A percentile compares a stretch with the other conserved stretches of the same genome.
These are phyloP conservation scores for Sciaenops ocellatus DNA, from an alignment of 2,797 vertebrate genomes.

Conservation along the genomic window DNA sequence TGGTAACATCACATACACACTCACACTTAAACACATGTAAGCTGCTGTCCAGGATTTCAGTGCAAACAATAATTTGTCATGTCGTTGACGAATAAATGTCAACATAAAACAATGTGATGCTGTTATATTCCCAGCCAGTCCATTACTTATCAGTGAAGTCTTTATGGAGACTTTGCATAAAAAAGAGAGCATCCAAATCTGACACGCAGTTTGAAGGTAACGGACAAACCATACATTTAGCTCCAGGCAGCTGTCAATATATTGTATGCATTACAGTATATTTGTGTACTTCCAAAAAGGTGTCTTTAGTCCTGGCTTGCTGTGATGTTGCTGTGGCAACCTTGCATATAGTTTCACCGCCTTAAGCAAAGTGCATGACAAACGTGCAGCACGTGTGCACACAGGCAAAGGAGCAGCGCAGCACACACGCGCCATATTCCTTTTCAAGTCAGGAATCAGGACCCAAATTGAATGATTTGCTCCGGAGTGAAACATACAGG, in stretches of 20 bases:
- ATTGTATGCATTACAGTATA: background rate
- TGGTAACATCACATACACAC: background rate
- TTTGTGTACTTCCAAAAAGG: background rate
- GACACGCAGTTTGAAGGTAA: background rate
- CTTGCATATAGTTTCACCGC: conserved; percentile 17
- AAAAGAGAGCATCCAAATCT: background rate
- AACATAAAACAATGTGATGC: background rate
- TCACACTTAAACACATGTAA: background rate
- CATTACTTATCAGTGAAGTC: background rate
- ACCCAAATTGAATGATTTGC: conserved; percentile 22
- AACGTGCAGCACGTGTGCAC: conserved; percentile 40
- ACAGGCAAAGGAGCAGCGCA: conserved; percentile 11
- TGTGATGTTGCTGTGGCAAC: conserved; percentile 25
- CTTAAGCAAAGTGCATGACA: conserved; percentile 47
- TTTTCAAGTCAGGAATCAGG: conserved; percentile 26
- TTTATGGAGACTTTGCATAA: background rate
- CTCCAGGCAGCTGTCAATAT: background rate
- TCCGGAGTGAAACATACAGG: background rate
- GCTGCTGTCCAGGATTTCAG: conserved; percentile 4
- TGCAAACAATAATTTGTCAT: background rate
- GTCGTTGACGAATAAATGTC: background rate
- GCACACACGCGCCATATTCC: background rate
- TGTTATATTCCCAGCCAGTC: background rate
- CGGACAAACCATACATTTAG: too few relatives aligned
- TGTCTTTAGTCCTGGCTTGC: conserved; percentile 31